A percentile compares a stretch with the other conserved stretches of the same genome.
Conservation (phyloP, 2,113 vertebrate species). For the Pitta sordida region DNA sequence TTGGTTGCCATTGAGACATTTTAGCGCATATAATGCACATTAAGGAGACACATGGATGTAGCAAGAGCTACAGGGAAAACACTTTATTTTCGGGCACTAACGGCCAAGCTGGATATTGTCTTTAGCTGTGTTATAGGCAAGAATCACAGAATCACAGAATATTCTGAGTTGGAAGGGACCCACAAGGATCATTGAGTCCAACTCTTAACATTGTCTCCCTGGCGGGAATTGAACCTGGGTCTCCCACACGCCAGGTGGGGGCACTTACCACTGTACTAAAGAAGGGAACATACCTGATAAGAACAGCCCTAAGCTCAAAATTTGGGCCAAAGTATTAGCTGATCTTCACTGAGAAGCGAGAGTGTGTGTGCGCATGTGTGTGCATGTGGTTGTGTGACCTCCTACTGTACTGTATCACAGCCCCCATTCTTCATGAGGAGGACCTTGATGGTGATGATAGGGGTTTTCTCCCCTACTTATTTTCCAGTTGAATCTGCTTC, state of each 20-base stretch:
- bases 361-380: no score
- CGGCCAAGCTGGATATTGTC: background rate
- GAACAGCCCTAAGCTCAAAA: background rate
- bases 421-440: background rate
- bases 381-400: fast-evolving
- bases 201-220: no score
- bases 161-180: no score
- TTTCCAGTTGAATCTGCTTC: background rate
- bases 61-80: background rate
- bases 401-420: fast-evolving
- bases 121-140: background rate
- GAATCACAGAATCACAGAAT: no score
- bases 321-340: background rate
- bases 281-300: background rate
- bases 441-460: background rate
- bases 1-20: background rate
- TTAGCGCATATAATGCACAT: background rate
- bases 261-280: no score
- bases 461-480: background rate
- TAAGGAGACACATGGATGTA: background rate
- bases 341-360: background rate
- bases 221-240: no score
- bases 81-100: no score
- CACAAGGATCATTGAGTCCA: no score
- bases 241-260: no score